Evolutionary conservation across 2,113 vertebrate genomes (phyloP), one percentile per base, ranked within the genome.

Genomic region (Lophotis ruficrista): DNA sequence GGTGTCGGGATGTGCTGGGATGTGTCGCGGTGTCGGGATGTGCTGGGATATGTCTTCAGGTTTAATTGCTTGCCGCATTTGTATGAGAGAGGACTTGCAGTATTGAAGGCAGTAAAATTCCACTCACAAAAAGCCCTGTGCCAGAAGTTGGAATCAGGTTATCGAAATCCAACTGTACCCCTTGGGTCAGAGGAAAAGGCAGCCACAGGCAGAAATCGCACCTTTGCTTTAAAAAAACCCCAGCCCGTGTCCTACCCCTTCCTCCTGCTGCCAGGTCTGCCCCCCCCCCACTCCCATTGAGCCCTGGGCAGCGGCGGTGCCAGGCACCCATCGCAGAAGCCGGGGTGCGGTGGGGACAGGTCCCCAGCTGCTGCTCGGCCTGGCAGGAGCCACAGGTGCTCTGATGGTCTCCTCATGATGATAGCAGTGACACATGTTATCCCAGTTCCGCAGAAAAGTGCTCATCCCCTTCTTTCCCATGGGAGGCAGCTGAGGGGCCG

Each of bases 261-360:
- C 33, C 56, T 72, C 57, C 43, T 35, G 33, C 73, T 58, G 58
- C 43, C 65, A 45, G 35, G 7, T 58, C 73, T 23, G 75, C 54
- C 38, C 54, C 5, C 5, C 20, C 54, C 38, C 54, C 5, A 5
- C 20, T 53, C 27, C 51, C 2, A 1, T 23, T 4, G 53, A 68
- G 89, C 48, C 28, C 12, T 4, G 47, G 73, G 60, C 54, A 68
- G 35, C 54, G 14, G 62, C 0, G 0, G 71, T 35, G 38, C 57
- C 43, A 12, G 21, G 12, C 1, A 1, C 38, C 24, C 4, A 0
- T 2, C 14, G 31, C 43, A 45, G 84, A 53, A 58, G n/a, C 50
- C 1, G 1, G 8, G 12, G 58, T 30, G 56, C 0, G 1, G 15
- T 14, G 68, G 62, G 48, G 12, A 64, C 0, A 0, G 71, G 14